These are phyloP conservation scores for Melinopterus prodromus DNA, from an alignment of 2,888 invertebrate species.

Conservation along the genomic window DNA sequence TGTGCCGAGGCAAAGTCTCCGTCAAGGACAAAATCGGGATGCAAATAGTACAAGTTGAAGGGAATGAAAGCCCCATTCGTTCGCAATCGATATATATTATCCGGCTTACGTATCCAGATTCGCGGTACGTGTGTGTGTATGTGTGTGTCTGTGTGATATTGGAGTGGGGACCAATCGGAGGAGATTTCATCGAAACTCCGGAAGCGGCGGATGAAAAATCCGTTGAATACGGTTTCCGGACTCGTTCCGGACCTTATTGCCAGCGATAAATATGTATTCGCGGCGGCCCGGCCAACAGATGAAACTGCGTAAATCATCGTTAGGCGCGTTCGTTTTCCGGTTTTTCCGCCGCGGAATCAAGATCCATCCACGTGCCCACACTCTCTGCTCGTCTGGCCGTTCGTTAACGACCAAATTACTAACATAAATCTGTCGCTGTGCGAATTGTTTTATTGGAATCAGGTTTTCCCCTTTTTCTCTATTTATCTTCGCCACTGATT, in stretches of 20 bases:
- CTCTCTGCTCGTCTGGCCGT: not conserved
- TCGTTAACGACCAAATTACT: not conserved
- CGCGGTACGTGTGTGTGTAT: not conserved
- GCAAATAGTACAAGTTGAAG: not conserved
- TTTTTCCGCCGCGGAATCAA: not conserved
- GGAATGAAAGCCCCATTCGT: not conserved
- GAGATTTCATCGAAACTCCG: slow-evolving; percentile 4
- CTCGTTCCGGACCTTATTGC: not conserved
- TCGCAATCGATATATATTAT: slow-evolving; percentile 4
- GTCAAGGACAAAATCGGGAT: not conserved
- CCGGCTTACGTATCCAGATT: slow-evolving; percentile 4
- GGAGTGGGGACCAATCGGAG: not conserved
- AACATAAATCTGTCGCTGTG: slow-evolving; percentile 4
- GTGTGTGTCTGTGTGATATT: not conserved
- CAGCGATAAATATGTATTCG: not conserved
- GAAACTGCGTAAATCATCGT: slow-evolving; percentile 4
- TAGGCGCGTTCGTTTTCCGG: not conserved
- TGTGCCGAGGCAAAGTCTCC: not conserved
- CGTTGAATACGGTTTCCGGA: not conserved
- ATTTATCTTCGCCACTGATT: not conserved
- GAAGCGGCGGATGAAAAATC: not conserved
- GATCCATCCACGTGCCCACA: not conserved
- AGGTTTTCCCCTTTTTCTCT: not conserved
- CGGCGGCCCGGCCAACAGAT: not conserved
- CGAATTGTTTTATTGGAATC: not conserved